Base-by-base conservation (phyloP, 2,888 invertebrate genomes). In the Heterodera filipjevi region DNA sequence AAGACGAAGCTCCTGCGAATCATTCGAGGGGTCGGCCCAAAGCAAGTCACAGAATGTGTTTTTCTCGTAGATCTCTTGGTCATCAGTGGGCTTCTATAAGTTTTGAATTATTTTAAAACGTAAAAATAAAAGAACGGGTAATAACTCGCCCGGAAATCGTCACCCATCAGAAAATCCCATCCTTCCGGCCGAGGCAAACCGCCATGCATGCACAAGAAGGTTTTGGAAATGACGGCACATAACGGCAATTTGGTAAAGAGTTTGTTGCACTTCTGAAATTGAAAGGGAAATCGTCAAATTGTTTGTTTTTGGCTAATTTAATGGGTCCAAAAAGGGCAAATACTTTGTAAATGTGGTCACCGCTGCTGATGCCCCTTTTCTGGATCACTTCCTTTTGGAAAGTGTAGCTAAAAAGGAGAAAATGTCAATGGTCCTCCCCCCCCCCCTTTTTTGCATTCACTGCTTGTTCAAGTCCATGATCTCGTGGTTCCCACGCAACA, bases 11-110 rank as follows among this genome's bases (percentile, higher is more conserved):
- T 59, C 64, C 10, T 59, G 19, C 16, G 82, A 44, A 66, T 81
- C 79, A 64, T 81, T 78, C 77, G 82, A 79, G 49, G 84, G 84
- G 53, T 84, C 84, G 27, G 84, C 75, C 84, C 84, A 84, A 12
- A 84, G 77, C n/a, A 84, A 76, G 72, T 84, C 84, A 71, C 78
- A 16, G 81, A 73, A 73, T 32, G 44, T 12, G n/a, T 14, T 49
- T 35, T 44, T 73, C 12, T 12, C n/a, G 44, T 49, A 35, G 22
- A 49, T 6, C 3, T 71, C 33, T 12, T 33, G n/a, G 3, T 64
- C 39, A 10, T 2, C 2, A 12, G 27, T 46, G 33, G 59, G 59
- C 59, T 59, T 59, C 59, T 33, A n/a, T 33, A 44, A 39, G 12
- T 75, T 3, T 79, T 59, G 1, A 19, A 80, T 78, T 19, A n/a